Percentiles rank a stretch among this genome's conserved stretches.
phyloP scores from a whole-genome alignment of 2,888 invertebrate genomes.

The Eilema depressum region DNA sequence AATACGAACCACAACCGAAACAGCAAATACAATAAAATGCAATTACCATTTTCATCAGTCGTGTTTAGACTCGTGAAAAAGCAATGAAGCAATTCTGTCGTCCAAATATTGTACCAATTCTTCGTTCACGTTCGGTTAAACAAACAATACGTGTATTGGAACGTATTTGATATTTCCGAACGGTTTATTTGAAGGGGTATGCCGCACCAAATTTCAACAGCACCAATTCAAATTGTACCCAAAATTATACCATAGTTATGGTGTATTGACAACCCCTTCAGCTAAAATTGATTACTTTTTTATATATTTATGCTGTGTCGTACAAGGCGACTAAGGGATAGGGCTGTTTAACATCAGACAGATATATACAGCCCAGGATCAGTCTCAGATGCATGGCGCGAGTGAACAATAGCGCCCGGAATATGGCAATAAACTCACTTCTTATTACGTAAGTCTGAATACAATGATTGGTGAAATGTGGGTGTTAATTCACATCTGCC shows the following conservation, averaged over 20 bases:
- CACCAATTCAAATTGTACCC: background rate
- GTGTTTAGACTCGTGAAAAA: slow-evolving; percentile 45
- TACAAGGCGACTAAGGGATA: too few relatives aligned
- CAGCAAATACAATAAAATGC: slow-evolving; percentile 38
- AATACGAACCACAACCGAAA: slow-evolving; percentile 21
- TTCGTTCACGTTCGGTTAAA: slow-evolving; percentile 14
- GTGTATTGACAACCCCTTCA: background rate
- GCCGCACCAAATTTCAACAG: background rate
- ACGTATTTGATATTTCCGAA: slow-evolving; percentile 9
- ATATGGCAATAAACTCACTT: too few relatives aligned
- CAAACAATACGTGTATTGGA: slow-evolving; percentile 28
- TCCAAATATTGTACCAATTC: slow-evolving; percentile 41
- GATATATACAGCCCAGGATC: too few relatives aligned
- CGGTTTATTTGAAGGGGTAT: slow-evolving; percentile 2
- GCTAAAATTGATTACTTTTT: too few relatives aligned
- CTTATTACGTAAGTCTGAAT: too few relatives aligned
- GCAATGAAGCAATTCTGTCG: slow-evolving; percentile 45
- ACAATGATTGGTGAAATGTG: too few relatives aligned
- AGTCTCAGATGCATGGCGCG: too few relatives aligned
- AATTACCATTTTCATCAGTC: slow-evolving; percentile 39
- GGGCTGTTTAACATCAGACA: too few relatives aligned
- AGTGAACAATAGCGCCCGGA: too few relatives aligned
- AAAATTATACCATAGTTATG: background rate
- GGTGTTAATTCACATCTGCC: too few relatives aligned
- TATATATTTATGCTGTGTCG: too few relatives aligned